phyloP scores from a whole-genome alignment of 2,113 vertebrate genomes.

The Sceloporus undulatus region DNA sequence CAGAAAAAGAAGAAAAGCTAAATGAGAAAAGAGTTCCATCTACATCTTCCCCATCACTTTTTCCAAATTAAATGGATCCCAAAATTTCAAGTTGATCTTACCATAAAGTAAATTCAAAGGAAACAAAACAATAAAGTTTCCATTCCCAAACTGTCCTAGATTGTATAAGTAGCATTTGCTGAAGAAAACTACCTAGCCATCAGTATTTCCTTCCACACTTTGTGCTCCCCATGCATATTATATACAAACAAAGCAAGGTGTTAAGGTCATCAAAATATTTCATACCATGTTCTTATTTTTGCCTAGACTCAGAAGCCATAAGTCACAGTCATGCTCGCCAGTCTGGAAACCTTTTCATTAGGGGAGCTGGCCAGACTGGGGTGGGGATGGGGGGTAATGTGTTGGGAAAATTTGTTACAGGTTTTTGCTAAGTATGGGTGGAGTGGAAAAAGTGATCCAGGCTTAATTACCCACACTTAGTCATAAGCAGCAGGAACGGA shows the following conservation, averaged over 20 bases:
- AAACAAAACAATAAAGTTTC: not conserved
- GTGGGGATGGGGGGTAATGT: conserved; percentile 48
- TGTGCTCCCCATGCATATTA: not conserved
- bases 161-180: too few species aligned
- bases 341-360: conserved; percentile 66
- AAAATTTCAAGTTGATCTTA: not conserved
- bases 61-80: not conserved
- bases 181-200: not conserved
- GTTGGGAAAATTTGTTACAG: conserved; percentile 78
- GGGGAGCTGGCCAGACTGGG: not conserved
- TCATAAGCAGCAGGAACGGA: conserved; percentile 79
- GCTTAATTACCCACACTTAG: conserved; percentile 82
- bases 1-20: too few species aligned
- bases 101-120: not conserved
- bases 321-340: conserved; percentile 61
- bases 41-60: too few species aligned
- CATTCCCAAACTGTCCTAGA: not conserved
- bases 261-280: conserved; percentile 32
- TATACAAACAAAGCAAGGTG: not conserved
- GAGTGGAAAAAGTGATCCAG: conserved; percentile 84
- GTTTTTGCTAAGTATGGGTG: conserved; percentile 79
- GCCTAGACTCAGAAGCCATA: conserved; percentile 59
- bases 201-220: not conserved
- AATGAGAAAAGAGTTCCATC: too few species aligned
- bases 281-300: conserved; percentile 35